Evolutionary conservation across 2,113 vertebrate species (phyloP), one percentile per base, ranked within the genome.

Genomic region (Chaetodon trifascialis): DNA sequence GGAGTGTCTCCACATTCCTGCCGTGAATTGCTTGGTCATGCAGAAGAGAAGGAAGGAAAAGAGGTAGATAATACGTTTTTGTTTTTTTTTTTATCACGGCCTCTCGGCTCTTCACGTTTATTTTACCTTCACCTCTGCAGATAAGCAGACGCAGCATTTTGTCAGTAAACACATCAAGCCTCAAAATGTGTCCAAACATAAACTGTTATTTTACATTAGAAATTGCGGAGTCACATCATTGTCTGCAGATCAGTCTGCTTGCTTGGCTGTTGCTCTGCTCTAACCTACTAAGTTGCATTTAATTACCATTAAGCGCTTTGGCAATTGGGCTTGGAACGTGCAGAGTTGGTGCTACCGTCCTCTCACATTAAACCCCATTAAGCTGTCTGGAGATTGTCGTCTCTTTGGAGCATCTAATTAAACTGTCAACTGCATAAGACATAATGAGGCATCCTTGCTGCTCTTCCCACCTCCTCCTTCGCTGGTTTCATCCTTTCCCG

Each of bases 1-100:
- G 12, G 68, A 19, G 71, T 7, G 60, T 83, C 78, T 85, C 79
- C 65, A 86, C 88, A 90, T 94, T 91, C 91, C 86, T 81, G 71
- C 15, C 23, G 11, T 44, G 51, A 89, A 88, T 88, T 82, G 88
- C 92, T 91, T 89, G 67, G 83, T 93, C 91, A 93, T 91, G 89
- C 90, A 86, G 85, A 91, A 91, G 89, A 74, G 64, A 25, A 82
- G 78, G 88, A 88, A 86, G 87, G 79, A 80, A 80, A 86, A 69
- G 64, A 47, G 56, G 69, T 55, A 68, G 83, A 88, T 90, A 80
- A 75, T 66, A 47, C 40, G 30, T 21, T 25, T 30, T 82, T 30
- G 30, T 30, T 1, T 30, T 73, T 63, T 46, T 74, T 54, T 44
- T 14, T 36, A 59, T 65, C 67, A 30, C 12, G n/a, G 16, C 15